These are phyloP conservation scores for Cerastoderma edule DNA, from an alignment of 2,888 invertebrate genomes.

Conservation along the genomic window DNA sequence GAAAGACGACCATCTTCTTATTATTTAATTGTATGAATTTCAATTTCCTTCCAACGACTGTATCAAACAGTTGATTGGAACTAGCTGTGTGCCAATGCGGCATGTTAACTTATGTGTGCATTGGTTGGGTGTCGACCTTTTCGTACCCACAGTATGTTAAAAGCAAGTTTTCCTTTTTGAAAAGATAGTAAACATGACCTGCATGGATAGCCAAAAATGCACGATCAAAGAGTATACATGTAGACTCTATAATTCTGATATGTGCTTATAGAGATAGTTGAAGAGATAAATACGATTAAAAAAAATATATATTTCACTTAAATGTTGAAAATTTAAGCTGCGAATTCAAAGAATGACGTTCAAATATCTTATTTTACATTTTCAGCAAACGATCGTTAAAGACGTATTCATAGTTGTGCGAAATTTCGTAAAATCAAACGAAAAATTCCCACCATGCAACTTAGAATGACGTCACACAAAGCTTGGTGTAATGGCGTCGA, in stretches of 20 bases:
- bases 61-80: too few relatives aligned
- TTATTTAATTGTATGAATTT: too few relatives aligned
- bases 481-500: not conserved
- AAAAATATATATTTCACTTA: not conserved
- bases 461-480: not conserved
- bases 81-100: too few relatives aligned
- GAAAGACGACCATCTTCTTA: too few relatives aligned
- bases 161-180: too few relatives aligned
- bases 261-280: not conserved
- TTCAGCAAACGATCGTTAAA: not conserved
- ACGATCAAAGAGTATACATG: not conserved
- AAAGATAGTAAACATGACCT: too few relatives aligned
- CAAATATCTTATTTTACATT: too few relatives aligned
- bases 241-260: not conserved
- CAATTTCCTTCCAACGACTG: too few relatives aligned
- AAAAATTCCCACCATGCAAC: constrained; percentile 13
- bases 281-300: not conserved
- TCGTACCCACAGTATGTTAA: too few relatives aligned
- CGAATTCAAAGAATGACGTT: not conserved
- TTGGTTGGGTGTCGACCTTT: too few relatives aligned
- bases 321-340: not conserved
- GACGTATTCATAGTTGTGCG: not conserved
- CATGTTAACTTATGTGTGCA: too few relatives aligned
- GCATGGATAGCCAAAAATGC: too few relatives aligned
- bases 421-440: not conserved